phyloP scores from a whole-genome alignment of 2,797 vertebrate species.

The Geotrypetes seraphini region DNA sequence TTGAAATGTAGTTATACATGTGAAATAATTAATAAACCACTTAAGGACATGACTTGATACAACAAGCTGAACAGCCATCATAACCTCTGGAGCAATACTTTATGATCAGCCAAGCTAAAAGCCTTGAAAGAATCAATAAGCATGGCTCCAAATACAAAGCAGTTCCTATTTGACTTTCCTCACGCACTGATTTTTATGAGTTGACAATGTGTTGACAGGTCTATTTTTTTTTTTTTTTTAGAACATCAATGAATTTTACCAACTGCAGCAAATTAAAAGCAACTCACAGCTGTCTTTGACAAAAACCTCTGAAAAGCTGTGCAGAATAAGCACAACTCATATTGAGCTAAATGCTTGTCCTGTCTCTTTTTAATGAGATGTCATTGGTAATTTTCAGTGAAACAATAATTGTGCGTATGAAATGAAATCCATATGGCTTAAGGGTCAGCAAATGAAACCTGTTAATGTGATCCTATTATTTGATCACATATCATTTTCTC shows the following conservation, averaged over 20 bases:
- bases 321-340: no score
- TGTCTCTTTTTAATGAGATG: constrained; percentile 3
- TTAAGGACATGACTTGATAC: no score
- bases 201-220: background rate
- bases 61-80: background rate
- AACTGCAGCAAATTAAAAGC: background rate
- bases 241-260: background rate
- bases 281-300: background rate
- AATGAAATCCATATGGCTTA: background rate
- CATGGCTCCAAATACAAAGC: background rate
- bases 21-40: no score
- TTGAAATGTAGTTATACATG: no score
- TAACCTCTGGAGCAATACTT: background rate
- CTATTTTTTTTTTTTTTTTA: background rate
- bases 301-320: background rate
- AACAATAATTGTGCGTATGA: background rate
- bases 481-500: background rate
- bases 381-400: background rate
- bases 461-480: background rate
- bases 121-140: background rate
- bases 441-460: constrained; percentile 2
- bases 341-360: no score
- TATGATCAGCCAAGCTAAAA: constrained; percentile 5
- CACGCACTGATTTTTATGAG: background rate
- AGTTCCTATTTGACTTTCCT: background rate